phyloP scores from a whole-genome alignment of 2,888 invertebrate genomes.

The Ernsta delagoae region DNA sequence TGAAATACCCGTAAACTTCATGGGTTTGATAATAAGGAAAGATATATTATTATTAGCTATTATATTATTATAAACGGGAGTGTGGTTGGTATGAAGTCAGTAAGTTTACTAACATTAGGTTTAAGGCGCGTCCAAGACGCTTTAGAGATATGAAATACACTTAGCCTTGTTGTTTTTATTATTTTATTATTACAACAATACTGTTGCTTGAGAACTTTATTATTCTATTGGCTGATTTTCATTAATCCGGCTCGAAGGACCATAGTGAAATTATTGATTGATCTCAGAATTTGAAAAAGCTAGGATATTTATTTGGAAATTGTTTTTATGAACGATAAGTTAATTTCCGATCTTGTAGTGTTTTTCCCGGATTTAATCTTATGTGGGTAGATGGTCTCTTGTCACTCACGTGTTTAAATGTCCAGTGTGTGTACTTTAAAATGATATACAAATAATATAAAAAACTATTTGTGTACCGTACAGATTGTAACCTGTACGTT shows the following conservation, averaged over 20 bases:
- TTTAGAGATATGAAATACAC: too few relatives aligned
- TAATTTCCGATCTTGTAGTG: too few relatives aligned
- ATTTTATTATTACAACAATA: too few relatives aligned
- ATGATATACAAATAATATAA: background rate
- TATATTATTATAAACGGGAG: background rate
- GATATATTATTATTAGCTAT: background rate
- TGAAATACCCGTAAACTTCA: background rate
- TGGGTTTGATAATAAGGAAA: background rate
- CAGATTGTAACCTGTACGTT: background rate
- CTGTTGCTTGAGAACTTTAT: conserved; percentile 44
- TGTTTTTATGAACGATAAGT: background rate
- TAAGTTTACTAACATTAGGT: too few relatives aligned
- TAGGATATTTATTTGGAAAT: conserved; percentile 33
- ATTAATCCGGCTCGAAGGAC: conserved; percentile 58
- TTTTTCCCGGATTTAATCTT: too few relatives aligned
- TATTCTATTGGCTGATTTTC: conserved; percentile 45
- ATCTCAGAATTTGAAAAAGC: conserved; percentile 41
- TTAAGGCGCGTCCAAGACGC: too few relatives aligned
- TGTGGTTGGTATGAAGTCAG: conserved; percentile 27
- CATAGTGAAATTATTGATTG: conserved; percentile 48
- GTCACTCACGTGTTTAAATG: background rate
- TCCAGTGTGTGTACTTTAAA: background rate
- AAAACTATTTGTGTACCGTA: background rate
- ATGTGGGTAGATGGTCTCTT: too few relatives aligned
- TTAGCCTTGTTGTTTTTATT: too few relatives aligned